Percentiles rank a stretch among this genome's conserved stretches.
phyloP scores from a whole-genome alignment of 2,888 invertebrate species.

The Cryptosula pallasiana region DNA sequence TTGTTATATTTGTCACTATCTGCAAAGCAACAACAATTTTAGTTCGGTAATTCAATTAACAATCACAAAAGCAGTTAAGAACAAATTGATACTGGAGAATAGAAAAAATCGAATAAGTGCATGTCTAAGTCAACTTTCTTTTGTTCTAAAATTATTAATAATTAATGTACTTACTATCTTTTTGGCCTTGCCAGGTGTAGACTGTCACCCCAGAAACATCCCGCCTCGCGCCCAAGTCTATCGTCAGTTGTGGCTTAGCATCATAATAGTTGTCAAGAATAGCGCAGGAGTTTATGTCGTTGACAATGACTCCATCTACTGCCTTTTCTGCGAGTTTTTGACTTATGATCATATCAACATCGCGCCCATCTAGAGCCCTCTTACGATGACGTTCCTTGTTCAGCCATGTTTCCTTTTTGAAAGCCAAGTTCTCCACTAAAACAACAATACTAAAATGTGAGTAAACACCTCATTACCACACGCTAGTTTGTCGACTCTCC shows the following conservation, averaged over 20 bases:
- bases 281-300: constrained; percentile 54
- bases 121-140: too few relatives aligned
- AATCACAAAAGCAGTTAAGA: too few relatives aligned
- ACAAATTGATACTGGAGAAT: too few relatives aligned
- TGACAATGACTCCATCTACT: constrained; percentile 56
- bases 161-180: constrained; percentile 49
- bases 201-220: constrained; percentile 55
- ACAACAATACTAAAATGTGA: constrained; percentile 25
- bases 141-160: too few relatives aligned
- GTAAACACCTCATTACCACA: background rate
- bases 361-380: constrained; percentile 51
- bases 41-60: too few relatives aligned
- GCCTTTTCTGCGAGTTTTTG: constrained; percentile 50
- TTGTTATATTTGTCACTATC: constrained; percentile 34
- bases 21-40: too few relatives aligned
- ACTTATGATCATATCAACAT: constrained; percentile 27
- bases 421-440: constrained; percentile 57
- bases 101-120: too few relatives aligned
- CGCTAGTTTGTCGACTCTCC: too few relatives aligned
- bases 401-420: constrained; percentile 56
- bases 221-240: constrained; percentile 54
- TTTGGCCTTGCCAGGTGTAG: constrained; percentile 57
- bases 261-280: constrained; percentile 58
- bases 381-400: constrained; percentile 55
- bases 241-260: constrained; percentile 58